These are phyloP conservation scores for Sinosuthora webbiana DNA, from an alignment of 2,113 vertebrate genomes.

Conservation along the genomic window DNA sequence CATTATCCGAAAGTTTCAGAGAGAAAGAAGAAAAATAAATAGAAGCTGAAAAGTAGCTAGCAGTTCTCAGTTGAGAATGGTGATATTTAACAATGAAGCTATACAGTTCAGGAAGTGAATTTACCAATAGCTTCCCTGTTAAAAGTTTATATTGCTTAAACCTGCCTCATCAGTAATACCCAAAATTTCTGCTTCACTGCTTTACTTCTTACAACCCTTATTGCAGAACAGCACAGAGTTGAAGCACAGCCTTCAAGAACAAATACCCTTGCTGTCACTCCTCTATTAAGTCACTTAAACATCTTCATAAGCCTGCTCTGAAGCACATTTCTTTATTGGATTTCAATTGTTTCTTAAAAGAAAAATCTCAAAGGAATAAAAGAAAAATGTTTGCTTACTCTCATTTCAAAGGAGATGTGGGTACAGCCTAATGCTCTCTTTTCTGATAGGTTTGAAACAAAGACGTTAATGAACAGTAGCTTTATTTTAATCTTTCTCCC, in stretches of 20 bases:
- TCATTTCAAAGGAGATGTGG: constrained; percentile 15
- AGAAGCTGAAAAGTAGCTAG: not conserved
- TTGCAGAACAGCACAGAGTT: constrained; percentile 9
- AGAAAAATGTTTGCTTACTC: constrained; percentile 37
- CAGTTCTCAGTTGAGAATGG: not conserved
- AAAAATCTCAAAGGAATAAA: constrained; percentile 66
- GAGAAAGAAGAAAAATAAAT: not conserved
- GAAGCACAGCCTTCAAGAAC: constrained; percentile 34
- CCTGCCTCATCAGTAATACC: constrained; percentile 23
- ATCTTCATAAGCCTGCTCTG: constrained; percentile 63
- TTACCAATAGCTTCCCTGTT: not conserved
- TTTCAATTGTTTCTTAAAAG: constrained; percentile 64
- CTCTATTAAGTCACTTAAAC: constrained; percentile 65
- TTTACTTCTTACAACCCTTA: constrained; percentile 8
- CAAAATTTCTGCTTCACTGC: constrained; percentile 50
- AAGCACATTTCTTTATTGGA: constrained; percentile 62
- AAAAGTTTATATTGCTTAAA: not conserved
- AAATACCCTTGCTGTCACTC: constrained; percentile 43
- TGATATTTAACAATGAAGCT: not conserved
- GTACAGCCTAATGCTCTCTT: not conserved
- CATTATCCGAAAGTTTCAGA: not conserved
- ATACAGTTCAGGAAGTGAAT: not conserved
- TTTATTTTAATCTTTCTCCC: constrained; percentile 55
- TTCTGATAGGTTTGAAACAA: not conserved
- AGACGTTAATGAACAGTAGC: constrained; percentile 23